Percentiles rank a stretch among this genome's conserved stretches.
Evolutionary conservation across 2,888 invertebrate genomes (phyloP).

Genomic region (Furcula furcula): DNA sequence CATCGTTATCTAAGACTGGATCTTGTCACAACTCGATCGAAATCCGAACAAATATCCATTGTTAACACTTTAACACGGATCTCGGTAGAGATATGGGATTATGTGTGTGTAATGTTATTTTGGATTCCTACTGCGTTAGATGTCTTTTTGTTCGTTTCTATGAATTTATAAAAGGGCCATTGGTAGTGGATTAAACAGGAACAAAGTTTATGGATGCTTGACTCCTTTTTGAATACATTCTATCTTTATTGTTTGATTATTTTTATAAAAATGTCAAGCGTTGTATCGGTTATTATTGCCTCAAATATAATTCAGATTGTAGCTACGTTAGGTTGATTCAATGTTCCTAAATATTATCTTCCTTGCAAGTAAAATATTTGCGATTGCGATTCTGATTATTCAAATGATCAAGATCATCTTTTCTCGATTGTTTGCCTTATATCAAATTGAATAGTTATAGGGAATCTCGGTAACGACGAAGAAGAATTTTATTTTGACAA

Average conservation of each 20-base stretch:
- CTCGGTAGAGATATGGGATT: constrained; percentile 44
- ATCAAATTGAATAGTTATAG: no score
- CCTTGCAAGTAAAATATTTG: no score
- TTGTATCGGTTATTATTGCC: no score
- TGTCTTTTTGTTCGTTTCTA: constrained; percentile 23
- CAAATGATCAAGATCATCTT: no score
- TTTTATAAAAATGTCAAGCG: no score
- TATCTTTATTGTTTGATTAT: background rate
- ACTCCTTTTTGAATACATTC: background rate
- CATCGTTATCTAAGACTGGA: constrained; percentile 23
- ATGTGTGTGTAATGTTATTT: constrained; percentile 51
- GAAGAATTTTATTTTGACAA: no score
- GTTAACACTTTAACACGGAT: constrained; percentile 68
- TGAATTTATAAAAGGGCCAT: constrained; percentile 14
- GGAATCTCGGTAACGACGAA: no score
- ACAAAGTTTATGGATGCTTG: constrained; percentile 4
- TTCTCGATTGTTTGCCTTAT: no score
- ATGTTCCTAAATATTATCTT: no score
- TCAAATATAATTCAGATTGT: no score
- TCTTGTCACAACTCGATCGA: constrained; percentile 34
- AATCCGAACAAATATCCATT: constrained; percentile 47
- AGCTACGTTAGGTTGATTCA: no score
- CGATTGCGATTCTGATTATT: no score
- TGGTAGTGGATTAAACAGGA: constrained; percentile 6
- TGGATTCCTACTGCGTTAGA: constrained; percentile 52